phyloP scores from a whole-genome alignment of 2,797 vertebrate species.

The Pangasius djambal region DNA sequence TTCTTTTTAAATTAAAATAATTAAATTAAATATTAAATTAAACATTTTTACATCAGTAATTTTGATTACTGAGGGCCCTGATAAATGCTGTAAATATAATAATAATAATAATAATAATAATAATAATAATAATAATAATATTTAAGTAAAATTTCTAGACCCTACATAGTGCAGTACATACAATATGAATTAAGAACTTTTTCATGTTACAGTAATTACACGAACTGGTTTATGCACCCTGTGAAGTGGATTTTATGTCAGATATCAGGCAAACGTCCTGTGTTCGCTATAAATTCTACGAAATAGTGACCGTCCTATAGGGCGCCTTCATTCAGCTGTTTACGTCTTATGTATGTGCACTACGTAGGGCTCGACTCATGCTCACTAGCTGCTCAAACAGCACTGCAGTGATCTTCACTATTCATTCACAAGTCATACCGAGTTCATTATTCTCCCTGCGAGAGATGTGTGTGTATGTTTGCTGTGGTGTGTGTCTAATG shows the following conservation, averaged over 20 bases:
- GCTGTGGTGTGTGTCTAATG: constrained; percentile 7
- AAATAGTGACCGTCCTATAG: background rate
- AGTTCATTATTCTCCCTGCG: background rate
- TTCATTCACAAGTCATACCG: background rate
- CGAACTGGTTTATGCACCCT: background rate
- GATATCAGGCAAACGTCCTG: background rate
- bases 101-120: background rate
- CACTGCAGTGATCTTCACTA: background rate
- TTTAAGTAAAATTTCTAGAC: background rate
- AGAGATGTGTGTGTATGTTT: background rate
- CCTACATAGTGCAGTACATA: background rate
- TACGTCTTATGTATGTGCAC: background rate
- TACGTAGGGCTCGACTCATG: background rate
- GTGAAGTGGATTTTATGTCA: background rate
- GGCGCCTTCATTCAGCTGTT: background rate
- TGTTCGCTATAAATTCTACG: background rate
- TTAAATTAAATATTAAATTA: no score
- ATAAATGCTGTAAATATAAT: background rate
- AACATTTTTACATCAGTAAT: no score
- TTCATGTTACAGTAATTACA: background rate
- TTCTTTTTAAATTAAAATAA: no score
- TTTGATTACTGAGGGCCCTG: background rate
- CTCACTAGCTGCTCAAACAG: background rate
- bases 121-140: background rate
- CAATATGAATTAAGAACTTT: background rate